Evolutionary conservation across 1,140 invertebrate genomes (phyloP).

Genomic region (Heliothis subflexa): DNA sequence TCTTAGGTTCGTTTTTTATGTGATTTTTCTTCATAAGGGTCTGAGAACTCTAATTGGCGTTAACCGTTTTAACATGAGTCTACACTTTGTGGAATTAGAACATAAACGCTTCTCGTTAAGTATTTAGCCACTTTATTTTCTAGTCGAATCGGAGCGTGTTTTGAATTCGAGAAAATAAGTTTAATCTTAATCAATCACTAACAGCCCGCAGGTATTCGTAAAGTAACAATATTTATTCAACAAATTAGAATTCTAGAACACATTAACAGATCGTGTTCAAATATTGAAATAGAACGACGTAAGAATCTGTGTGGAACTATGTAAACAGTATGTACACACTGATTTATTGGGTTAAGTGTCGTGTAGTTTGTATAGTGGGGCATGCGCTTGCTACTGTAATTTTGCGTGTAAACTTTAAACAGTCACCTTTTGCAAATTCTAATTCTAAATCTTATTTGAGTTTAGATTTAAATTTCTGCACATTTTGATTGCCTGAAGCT

Average conservation of each 20-base stretch:
- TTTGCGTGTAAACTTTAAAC: too few species aligned
- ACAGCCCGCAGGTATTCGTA: background rate
- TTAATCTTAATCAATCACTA: background rate
- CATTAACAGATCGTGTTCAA: slow-evolving; percentile 16
- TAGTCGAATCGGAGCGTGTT: background rate
- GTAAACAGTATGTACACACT: background rate
- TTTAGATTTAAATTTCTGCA: too few species aligned
- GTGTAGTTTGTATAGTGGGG: background rate
- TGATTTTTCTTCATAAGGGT: slow-evolving; percentile 29
- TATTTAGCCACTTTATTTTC: background rate
- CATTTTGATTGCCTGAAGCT: too few species aligned
- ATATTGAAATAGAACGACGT: slow-evolving; percentile 11
- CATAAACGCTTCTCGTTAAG: slow-evolving; percentile 3
- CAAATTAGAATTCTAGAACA: slow-evolving; percentile 30
- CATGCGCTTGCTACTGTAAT: too few species aligned
- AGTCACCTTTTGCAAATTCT: too few species aligned
- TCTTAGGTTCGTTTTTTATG: background rate
- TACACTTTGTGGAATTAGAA: background rate
- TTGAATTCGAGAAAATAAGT: slow-evolving; percentile 4
- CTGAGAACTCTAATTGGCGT: slow-evolving; percentile 19
- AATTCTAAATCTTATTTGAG: too few species aligned
- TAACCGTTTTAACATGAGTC: slow-evolving; percentile 18
- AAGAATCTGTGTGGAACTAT: background rate
- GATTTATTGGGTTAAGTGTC: background rate
- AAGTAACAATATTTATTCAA: background rate